Percentiles rank a stretch among this genome's conserved stretches.
phyloP scores from a whole-genome alignment of 2,888 invertebrate species.

The Oligia fasciuncula region DNA sequence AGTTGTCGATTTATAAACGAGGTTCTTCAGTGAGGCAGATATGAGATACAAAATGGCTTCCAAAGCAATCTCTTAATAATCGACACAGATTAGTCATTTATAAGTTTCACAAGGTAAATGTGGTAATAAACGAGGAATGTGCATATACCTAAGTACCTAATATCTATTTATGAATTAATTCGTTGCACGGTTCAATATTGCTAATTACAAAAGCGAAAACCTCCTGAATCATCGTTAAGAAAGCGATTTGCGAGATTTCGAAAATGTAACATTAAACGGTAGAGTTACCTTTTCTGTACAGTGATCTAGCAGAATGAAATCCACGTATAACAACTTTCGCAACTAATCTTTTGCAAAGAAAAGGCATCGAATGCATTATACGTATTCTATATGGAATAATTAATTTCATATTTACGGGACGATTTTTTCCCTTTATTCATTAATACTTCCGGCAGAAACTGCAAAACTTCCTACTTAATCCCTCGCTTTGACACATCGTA shows the following conservation, averaged over 20 bases:
- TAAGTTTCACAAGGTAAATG: no score
- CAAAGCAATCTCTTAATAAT: slow-evolving; percentile 10
- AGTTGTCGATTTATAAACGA: background rate
- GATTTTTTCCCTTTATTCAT: background rate
- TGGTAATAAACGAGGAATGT: slow-evolving; percentile 19
- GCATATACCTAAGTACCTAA: slow-evolving; percentile 4
- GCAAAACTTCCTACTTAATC: no score
- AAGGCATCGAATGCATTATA: background rate
- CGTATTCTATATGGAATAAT: background rate
- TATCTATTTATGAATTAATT: slow-evolving; percentile 25
- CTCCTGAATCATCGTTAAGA: slow-evolving; percentile 45
- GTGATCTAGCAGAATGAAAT: slow-evolving; percentile 55
- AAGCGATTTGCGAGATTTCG: slow-evolving; percentile 48
- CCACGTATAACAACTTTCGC: slow-evolving; percentile 45
- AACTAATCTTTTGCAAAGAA: background rate
- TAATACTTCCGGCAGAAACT: background rate
- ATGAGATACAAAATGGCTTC: background rate
- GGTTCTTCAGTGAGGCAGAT: background rate
- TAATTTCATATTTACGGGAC: background rate
- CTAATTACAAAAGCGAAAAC: slow-evolving; percentile 15
- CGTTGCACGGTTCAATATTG: slow-evolving; percentile 3
- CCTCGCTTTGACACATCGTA: background rate
- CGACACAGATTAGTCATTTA: background rate
- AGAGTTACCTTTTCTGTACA: slow-evolving; percentile 46
- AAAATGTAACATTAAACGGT: slow-evolving; percentile 36